Conservation (phyloP, 2,888 invertebrate species). For the Lepidochrysops patricia region DNA sequence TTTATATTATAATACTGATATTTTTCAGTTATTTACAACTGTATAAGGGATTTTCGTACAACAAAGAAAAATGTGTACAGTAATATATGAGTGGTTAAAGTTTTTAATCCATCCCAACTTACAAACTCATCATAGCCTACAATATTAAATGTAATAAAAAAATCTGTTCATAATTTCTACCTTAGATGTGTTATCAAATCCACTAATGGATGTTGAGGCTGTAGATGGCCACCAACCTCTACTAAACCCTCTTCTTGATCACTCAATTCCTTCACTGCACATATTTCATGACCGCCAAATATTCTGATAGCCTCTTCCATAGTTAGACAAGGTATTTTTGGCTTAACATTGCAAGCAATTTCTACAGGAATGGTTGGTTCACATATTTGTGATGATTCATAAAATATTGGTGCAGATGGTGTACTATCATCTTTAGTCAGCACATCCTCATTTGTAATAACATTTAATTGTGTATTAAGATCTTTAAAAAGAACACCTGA, state of each 20-base stretch:
- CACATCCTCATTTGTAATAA: not conserved
- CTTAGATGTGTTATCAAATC: constrained; percentile 61
- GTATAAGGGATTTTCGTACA: no score
- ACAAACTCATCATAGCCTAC: no score
- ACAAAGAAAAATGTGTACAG: no score
- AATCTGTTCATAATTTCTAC: constrained; percentile 28
- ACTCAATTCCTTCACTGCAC: constrained; percentile 48
- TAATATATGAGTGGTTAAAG: no score
- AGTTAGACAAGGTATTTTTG: constrained; percentile 42
- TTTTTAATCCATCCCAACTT: no score
- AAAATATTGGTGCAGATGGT: constrained; percentile 50
- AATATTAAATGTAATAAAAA: not conserved
- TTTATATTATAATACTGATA: no score
- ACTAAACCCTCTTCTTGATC: constrained; percentile 52
- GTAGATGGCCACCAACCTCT: constrained; percentile 46
- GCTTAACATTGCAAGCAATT: constrained; percentile 16
- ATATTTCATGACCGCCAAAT: constrained; percentile 51
- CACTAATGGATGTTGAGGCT: constrained; percentile 56
- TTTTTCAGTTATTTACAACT: no score
- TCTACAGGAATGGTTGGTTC: constrained; percentile 7
- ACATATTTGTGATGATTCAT: constrained; percentile 8
- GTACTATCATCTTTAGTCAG: constrained; percentile 22
- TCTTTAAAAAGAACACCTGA: not conserved
- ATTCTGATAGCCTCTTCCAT: constrained; percentile 49
- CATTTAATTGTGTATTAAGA: not conserved